Evolutionary conservation across 2,113 vertebrate species (phyloP).

Genomic region (Hippocampus barbouri): DNA sequence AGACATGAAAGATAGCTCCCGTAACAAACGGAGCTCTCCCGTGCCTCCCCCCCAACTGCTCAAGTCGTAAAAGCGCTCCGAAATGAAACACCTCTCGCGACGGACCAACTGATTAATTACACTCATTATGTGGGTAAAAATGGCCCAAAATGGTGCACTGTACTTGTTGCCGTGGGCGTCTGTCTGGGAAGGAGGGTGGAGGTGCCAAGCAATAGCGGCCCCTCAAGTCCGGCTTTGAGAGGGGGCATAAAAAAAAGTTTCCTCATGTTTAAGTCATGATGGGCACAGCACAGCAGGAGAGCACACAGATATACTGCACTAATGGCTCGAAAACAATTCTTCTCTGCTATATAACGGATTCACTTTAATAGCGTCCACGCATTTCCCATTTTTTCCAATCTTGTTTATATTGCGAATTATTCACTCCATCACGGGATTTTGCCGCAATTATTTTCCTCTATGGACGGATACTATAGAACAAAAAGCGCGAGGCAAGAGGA

Average conservation of each 20-base stretch:
- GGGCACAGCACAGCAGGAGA: conserved; percentile 1
- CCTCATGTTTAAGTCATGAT: conserved; percentile 27
- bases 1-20: conserved; percentile 47
- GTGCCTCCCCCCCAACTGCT: conserved; percentile 16
- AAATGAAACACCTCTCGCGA: conserved; percentile 26
- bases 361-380: too few relatives aligned
- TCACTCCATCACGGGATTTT: too few relatives aligned
- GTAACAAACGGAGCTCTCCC: conserved; percentile 32
- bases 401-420: too few relatives aligned
- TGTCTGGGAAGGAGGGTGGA: conserved; percentile 21
- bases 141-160: conserved; percentile 10
- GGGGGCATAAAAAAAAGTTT: conserved; percentile 22
- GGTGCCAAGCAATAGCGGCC: conserved; percentile 61
- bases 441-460: too few relatives aligned
- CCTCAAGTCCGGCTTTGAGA: conserved; percentile 30
- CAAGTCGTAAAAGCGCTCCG: conserved; percentile 48
- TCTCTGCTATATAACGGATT: too few relatives aligned
- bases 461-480: too few relatives aligned
- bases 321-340: too few relatives aligned
- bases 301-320: background rate
- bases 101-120: conserved; percentile 51
- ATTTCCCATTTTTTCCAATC: too few relatives aligned
- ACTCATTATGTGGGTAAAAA: conserved; percentile 47
- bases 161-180: conserved; percentile 19
- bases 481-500: too few relatives aligned